Evolutionary conservation across 1,140 invertebrate genomes (phyloP).

Genomic region (Maconellicoccus hirsutus): DNA sequence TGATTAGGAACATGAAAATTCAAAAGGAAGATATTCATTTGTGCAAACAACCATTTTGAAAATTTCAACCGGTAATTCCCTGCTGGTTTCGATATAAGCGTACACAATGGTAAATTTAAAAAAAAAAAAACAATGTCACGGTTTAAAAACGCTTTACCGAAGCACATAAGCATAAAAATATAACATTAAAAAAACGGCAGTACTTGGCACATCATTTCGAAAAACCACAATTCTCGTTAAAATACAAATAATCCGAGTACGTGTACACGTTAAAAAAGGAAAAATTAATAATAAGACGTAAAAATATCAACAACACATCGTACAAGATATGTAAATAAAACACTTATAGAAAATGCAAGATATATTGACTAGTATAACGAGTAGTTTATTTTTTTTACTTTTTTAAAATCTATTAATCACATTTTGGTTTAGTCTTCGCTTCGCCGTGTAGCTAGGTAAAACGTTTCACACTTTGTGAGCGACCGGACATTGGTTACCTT

Average conservation of each 20-base stretch:
- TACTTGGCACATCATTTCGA: background rate
- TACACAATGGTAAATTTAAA: background rate
- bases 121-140: background rate
- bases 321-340: background rate
- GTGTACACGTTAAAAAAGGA: background rate
- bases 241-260: background rate
- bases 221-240: background rate
- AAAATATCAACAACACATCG: background rate
- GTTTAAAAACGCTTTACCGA: background rate
- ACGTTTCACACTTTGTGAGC: background rate
- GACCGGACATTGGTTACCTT: slow-evolving; percentile 23
- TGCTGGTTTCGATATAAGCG: background rate
- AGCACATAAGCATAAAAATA: slow-evolving; percentile 1
- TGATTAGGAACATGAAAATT: background rate
- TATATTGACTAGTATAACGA: slow-evolving; percentile 5
- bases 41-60: background rate
- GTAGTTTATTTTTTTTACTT: background rate
- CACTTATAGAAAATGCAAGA: slow-evolving; percentile 1
- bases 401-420: no score
- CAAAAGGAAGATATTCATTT: background rate
- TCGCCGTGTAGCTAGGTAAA: no score
- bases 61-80: background rate
- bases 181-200: slow-evolving; percentile 4
- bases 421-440: no score
- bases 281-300: background rate